Evolutionary conservation across 1,140 invertebrate species (phyloP).

Genomic region (Trissolcus basalis): DNA sequence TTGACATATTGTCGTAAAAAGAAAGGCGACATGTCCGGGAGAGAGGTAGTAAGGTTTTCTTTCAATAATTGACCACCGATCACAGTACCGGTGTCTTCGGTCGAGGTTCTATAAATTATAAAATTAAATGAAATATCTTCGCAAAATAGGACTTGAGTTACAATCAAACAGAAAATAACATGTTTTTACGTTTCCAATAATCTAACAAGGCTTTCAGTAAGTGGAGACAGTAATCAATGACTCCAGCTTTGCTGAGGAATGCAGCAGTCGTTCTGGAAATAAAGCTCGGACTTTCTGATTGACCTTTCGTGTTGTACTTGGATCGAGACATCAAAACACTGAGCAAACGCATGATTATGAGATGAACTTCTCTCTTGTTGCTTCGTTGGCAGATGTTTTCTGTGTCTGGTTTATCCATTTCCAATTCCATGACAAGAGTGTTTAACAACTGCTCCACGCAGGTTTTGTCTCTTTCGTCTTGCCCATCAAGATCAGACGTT

Average conservation of each 20-base stretch:
- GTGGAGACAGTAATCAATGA: constrained; percentile 88
- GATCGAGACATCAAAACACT: constrained; percentile 88
- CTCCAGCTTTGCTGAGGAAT: constrained; percentile 85
- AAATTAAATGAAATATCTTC: too few relatives aligned
- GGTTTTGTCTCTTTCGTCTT: constrained; percentile 85
- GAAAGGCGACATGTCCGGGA: constrained; percentile 96
- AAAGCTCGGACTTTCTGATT: constrained; percentile 81
- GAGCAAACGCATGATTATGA: constrained; percentile 90
- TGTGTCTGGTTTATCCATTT: constrained; percentile 81
- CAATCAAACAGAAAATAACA: too few relatives aligned
- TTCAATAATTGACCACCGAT: constrained; percentile 83
- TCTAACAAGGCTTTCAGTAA: constrained; percentile 87
- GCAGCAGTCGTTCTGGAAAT: constrained; percentile 86
- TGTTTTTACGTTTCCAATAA: constrained; percentile 86
- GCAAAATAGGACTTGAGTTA: too few relatives aligned
- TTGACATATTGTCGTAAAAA: constrained; percentile 96
- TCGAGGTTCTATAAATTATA: constrained; percentile 67
- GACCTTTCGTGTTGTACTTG: constrained; percentile 79
- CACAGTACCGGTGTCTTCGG: constrained; percentile 76
- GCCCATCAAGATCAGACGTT: constrained; percentile 90
- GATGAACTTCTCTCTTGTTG: constrained; percentile 86
- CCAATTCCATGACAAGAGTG: constrained; percentile 85
- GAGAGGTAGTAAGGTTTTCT: constrained; percentile 85
- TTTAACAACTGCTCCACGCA: constrained; percentile 86
- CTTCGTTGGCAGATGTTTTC: constrained; percentile 79